These are phyloP conservation scores for Eufriesea mexicana DNA, from an alignment of 1,140 invertebrate species.

Conservation along the genomic window DNA sequence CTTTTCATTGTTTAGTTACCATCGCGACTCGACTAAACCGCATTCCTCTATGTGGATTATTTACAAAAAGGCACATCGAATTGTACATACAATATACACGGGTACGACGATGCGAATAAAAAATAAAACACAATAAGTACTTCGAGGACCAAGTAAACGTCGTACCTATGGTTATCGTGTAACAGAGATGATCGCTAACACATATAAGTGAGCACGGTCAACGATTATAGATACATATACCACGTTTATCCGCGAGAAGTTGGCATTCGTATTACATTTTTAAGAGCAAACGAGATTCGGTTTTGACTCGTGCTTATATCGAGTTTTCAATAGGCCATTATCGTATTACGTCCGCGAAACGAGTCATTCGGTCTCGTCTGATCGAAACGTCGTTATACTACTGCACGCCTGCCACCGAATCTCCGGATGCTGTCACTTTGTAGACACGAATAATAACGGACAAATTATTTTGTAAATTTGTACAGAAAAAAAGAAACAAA, in stretches of 20 bases:
- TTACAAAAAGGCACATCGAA: constrained; percentile 51
- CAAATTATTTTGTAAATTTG: constrained; percentile 12
- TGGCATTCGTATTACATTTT: constrained; percentile 15
- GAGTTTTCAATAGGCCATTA: background rate
- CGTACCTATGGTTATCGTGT: constrained; percentile 13
- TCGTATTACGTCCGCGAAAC: background rate
- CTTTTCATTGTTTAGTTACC: background rate
- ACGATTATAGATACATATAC: constrained; percentile 45
- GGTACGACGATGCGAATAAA: constrained; percentile 38
- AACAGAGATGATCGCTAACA: constrained; percentile 16
- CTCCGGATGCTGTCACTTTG: background rate
- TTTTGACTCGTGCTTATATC: constrained; percentile 40
- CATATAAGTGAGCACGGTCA: constrained; percentile 42
- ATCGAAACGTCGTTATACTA: background rate
- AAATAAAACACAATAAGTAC: constrained; percentile 15
- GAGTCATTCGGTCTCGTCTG: background rate
- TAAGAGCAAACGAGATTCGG: constrained; percentile 28
- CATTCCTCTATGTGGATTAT: constrained; percentile 52
- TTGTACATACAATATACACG: constrained; percentile 38
- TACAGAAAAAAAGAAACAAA: constrained; percentile 24
- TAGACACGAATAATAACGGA: constrained; percentile 35
- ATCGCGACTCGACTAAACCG: background rate
- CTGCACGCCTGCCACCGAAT: constrained; percentile 28
- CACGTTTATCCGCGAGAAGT: constrained; percentile 7
- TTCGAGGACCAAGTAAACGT: constrained; percentile 7